Base-by-base conservation (phyloP, 2,113 vertebrate genomes). In the Syngnathoides biaculeatus region DNA sequence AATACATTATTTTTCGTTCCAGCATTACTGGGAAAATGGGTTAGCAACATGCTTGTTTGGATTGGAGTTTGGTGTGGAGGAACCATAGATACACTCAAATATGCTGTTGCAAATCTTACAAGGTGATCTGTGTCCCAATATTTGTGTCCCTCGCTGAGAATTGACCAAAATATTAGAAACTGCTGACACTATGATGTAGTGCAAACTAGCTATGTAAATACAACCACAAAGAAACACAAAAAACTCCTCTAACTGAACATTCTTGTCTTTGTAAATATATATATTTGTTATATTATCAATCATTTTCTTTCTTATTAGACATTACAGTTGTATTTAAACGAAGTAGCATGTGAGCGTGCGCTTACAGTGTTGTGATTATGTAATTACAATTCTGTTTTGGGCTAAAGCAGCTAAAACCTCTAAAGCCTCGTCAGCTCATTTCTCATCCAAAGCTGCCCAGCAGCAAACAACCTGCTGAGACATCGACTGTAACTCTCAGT, bases 361-460 rank as follows among this genome's bases (percentile, higher is more conserved):
- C 14, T 42, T 62, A 62, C 60, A 62, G 40, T 43, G 38, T 40
- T 40, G 22, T 43, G 60, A 43, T 62, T 26, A 62, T 17, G 40
- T 62, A 43, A 62, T 17, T 43, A 62, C 60, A 62, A 22, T 43
- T 62, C 22, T 43, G 60, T 43, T 62, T 62, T 43, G 40, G 40
- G n/a, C 39, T 45, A 62, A 11, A 62, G 13, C 22, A 26, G 60
- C 60, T 62, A 12, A 62, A 62, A 45, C 5, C 47, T 50, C 19
- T 38, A 67, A 52, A 63, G 4, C 55, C 24, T 30, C 24, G 38
- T 39, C 2, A 22, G 50, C 26, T 64, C 22, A 38, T 47, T 57
- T 70, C 11, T 53, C 52, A 20, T 67, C 47, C 14, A 63, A 62
- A 71, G 62, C 40, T 26, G 58, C 59, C 26, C 24, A 24, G 39